Percentiles rank a stretch among this genome's conserved stretches.
These are phyloP conservation scores for Pogonognathellus flavescens DNA, from an alignment of 1,140 invertebrate genomes.

Conservation along the genomic window DNA sequence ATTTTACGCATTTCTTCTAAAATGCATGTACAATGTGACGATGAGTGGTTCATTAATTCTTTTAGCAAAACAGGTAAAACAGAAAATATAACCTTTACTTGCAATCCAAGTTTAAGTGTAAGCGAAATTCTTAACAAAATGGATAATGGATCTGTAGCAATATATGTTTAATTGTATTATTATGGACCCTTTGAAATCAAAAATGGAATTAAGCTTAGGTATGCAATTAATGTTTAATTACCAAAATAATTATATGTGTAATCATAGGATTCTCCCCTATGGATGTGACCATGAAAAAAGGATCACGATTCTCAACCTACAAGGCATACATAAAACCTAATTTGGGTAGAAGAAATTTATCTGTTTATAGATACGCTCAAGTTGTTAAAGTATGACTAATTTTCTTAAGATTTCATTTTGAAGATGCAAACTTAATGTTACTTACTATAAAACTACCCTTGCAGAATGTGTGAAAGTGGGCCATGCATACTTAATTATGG, in stretches of 20 bases:
- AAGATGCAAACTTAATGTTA: not conserved
- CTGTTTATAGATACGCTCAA: slow-evolving; percentile 54
- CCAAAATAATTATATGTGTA: not conserved
- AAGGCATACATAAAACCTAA: slow-evolving; percentile 60
- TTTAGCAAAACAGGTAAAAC: too few relatives aligned
- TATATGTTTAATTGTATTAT: too few relatives aligned
- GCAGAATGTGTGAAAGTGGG: not conserved
- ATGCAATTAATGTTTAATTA: too few relatives aligned
- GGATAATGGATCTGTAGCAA: too few relatives aligned
- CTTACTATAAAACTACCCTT: not conserved
- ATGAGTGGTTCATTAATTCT: too few relatives aligned
- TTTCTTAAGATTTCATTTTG: not conserved
- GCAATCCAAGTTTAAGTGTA: too few relatives aligned
- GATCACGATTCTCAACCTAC: slow-evolving; percentile 59
- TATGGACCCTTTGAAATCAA: too few relatives aligned
- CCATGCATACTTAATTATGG: not conserved
- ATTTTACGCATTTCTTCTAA: too few relatives aligned
- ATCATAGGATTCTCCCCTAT: slow-evolving; percentile 57
- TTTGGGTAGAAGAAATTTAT: slow-evolving; percentile 51
- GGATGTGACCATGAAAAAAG: slow-evolving; percentile 63
- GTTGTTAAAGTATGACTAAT: slow-evolving; percentile 54
- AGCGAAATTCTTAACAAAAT: too few relatives aligned
- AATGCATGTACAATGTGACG: too few relatives aligned
- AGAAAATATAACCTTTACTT: too few relatives aligned
- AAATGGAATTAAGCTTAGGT: too few relatives aligned